Evolutionary conservation across 2,888 invertebrate genomes (phyloP), one percentile per base, ranked within the genome.

Genomic region (Portevinia maculata): DNA sequence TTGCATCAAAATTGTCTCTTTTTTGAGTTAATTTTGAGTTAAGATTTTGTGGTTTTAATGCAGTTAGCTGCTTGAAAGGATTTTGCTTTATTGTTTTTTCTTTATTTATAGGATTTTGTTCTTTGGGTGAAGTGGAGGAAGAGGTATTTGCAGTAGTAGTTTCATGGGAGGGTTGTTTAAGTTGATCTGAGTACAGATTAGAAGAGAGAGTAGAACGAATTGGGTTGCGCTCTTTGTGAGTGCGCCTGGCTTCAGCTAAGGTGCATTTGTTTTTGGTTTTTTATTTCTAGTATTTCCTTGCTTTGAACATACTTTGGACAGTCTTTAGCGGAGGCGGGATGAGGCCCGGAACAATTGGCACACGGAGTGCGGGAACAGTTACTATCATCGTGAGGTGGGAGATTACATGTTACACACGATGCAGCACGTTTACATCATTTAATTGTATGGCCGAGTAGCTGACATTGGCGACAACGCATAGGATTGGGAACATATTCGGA

Each of bases 281-380:
- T 65, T 8, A 65, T 65, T 52, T 52, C 34, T 19, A 65, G 13
- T 5, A 65, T 52, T 11, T 37, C 17, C 30, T 65, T 65, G 1
- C 6, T 19, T 52, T 52, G n/a, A n/a, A 52, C 17, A 8, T 39
- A 65, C 13, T 52, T 50, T 17, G 32, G 32, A 6, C 30, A 53
- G 8, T 0, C n/a, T 41, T 17, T 65, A 17, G 28, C 53, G 9
- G 46, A 60, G 3, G 67, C 44, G 2, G 67, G 37, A 6, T 67
- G 46, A 1, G 46, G 30, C 1, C 44, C 34, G 1, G 24, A 9
- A 30, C 50, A 50, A 11, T 59, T 70, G 3, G 59, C 59, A n/a
- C 59, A 59, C n/a, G 48, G 2, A 3, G 7, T 17, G 1, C 62
- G 44, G 11, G 48, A 8, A 24, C 62, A 48, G 6, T 46, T n/a